These are phyloP conservation scores for Dolichomitus sp. DNA, from an alignment of 2,888 invertebrate species.

Conservation along the genomic window DNA sequence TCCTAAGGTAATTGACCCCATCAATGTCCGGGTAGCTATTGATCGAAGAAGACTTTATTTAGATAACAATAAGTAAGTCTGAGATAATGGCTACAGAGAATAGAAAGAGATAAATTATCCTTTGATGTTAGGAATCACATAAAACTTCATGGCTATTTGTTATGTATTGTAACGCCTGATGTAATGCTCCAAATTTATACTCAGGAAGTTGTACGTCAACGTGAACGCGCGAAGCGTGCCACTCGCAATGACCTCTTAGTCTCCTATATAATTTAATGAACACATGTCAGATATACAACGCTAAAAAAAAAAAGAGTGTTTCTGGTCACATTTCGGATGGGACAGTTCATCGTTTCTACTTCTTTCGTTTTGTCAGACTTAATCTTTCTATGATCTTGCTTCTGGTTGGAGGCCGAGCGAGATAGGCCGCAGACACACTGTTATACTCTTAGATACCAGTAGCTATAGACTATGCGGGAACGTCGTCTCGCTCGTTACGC, in stretches of 20 bases:
- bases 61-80: background rate
- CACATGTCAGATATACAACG: background rate
- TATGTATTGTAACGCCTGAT: too few relatives aligned
- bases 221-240: too few relatives aligned
- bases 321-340: background rate
- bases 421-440: slow-evolving; percentile 8
- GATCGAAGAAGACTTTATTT: background rate
- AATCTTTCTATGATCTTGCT: background rate
- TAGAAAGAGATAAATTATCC: background rate
- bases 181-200: too few relatives aligned
- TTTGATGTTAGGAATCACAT: background rate
- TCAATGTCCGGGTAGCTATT: background rate
- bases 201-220: too few relatives aligned
- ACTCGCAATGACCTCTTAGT: too few relatives aligned
- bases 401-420: slow-evolving; percentile 8
- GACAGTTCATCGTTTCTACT: background rate
- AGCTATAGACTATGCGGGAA: slow-evolving; percentile 15
- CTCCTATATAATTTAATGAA: background rate
- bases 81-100: background rate
- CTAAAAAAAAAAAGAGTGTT: background rate
- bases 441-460: slow-evolving; percentile 1
- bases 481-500: slow-evolving; percentile 62
- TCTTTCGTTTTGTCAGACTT: background rate
- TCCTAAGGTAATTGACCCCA: background rate
- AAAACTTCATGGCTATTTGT: background rate